Conservation (phyloP, 1,140 invertebrate genomes). For the Calliopsis andreniformis region DNA sequence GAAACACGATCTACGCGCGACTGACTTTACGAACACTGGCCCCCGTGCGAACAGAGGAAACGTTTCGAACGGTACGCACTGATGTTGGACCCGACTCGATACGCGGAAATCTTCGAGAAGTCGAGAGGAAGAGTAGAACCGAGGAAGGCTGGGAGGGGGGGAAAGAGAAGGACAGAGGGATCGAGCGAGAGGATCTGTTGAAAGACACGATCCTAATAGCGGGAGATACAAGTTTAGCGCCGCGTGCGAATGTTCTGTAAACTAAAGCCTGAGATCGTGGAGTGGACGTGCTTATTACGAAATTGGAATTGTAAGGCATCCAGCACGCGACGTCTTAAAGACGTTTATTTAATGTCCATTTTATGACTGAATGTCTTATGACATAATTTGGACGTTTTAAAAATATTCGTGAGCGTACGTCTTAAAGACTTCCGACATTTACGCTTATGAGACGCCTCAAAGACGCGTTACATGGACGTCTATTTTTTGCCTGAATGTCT, state of each 20-base stretch:
- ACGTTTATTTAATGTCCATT: too few relatives aligned
- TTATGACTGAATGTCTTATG: too few relatives aligned
- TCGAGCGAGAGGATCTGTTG: neutral
- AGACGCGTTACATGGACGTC: too few relatives aligned
- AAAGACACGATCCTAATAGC: conserved; percentile 21
- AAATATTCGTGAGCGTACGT: too few relatives aligned
- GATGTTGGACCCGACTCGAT: conserved; percentile 17
- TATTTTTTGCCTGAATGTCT: too few relatives aligned
- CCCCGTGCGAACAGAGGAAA: conserved; percentile 6
- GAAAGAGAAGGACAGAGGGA: neutral
- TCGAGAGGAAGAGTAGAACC: conserved; percentile 43
- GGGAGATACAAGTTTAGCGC: conserved; percentile 21
- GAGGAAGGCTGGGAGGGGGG: neutral
- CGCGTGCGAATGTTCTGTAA: conserved; percentile 17
- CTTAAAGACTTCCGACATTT: too few relatives aligned
- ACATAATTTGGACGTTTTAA: too few relatives aligned
- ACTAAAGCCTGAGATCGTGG: too few relatives aligned
- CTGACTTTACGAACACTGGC: neutral
- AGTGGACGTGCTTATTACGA: too few relatives aligned
- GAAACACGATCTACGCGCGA: neutral
- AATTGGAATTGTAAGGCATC: too few relatives aligned
- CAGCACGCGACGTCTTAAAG: too few relatives aligned
- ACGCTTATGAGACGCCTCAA: too few relatives aligned
- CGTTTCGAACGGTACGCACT: conserved; percentile 1
- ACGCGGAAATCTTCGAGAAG: conserved; percentile 40